These are phyloP conservation scores for Patella vulgata DNA, from an alignment of 1,140 invertebrate genomes.

Conservation along the genomic window DNA sequence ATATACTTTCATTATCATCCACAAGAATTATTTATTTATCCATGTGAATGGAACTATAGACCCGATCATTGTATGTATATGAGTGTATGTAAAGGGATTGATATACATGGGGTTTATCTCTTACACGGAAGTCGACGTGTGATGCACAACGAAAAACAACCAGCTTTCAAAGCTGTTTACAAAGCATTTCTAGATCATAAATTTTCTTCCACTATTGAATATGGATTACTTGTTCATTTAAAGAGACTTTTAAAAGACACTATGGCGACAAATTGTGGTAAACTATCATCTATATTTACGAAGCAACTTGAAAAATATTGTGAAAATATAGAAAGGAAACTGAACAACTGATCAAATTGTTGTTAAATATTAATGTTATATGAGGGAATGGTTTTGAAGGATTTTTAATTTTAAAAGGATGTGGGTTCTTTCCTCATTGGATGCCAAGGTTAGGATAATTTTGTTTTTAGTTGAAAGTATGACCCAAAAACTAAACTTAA, in stretches of 20 bases:
- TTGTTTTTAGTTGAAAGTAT: no score
- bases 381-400: no score
- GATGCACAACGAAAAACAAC: slow-evolving; percentile 88
- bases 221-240: slow-evolving; percentile 66
- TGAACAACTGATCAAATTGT: no score
- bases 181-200: slow-evolving; percentile 75
- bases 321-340: no score
- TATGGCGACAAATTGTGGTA: slow-evolving; percentile 68
- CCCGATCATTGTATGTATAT: slow-evolving; percentile 95
- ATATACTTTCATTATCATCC: slow-evolving; percentile 93
- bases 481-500: no score
- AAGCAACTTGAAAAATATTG: slow-evolving; percentile 66
- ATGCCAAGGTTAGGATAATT: no score
- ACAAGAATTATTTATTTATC: slow-evolving; percentile 83
- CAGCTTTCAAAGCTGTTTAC: slow-evolving; percentile 83
- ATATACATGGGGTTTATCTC: slow-evolving; percentile 80
- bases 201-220: slow-evolving; percentile 66
- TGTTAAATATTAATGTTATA: no score
- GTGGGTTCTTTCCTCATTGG: no score
- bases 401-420: no score
- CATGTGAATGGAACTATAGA: slow-evolving; percentile 91
- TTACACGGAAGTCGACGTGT: slow-evolving; percentile 89
- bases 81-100: slow-evolving; percentile 82
- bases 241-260: slow-evolving; percentile 65
- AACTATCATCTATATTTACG: slow-evolving; percentile 67